Evolutionary conservation across 2,113 vertebrate genomes (phyloP), one percentile per base, ranked within the genome.

Genomic region (Egretta garzetta): DNA sequence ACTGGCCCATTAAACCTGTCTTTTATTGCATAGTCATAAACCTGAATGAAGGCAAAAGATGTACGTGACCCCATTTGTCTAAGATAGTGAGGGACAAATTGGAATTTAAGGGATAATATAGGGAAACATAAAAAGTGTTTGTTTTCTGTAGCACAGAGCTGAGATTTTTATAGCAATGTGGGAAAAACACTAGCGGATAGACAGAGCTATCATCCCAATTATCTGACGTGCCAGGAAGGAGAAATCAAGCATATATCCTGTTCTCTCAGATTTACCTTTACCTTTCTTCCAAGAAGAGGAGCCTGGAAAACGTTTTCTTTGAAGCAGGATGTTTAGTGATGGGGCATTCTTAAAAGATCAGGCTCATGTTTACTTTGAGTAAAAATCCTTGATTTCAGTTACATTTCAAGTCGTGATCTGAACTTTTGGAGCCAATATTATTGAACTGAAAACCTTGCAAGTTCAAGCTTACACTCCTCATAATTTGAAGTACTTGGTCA

Each of bases 21-120:
- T 96, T 98, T 97, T 97, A 96, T 70, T 90, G n/a, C 77, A 52
- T 23, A 83, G 47, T n/a, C 66, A 97, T 97, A 95, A 97, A 97
- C 63, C 75, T 84, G 88, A 97, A 97, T 86, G 85, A 97, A 97
- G 64, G 55, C 41, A 91, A 92, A 85, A 15, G 7, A 71, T 60
- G 18, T 67, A 20, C 0, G 0, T 91, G 85, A 96, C 59, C 52
- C 50, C n/a, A 72, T 94, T 95, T 88, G 20, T 81, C 55, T 94
- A n/a, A 82, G 71, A 92, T 43, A 82, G 30, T 8, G 27, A 93
- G 91, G 56, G 43, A 91, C 7, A 86, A 96, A 94, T 71, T 73
- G 71, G 68, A 86, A 95, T 87, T 26, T 30, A 62, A 96, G 59
- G 77, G 35, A 91, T 95, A 92, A 82, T 95, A 60, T 2, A 47